These are phyloP conservation scores for Scomber colias DNA, from an alignment of 2,113 vertebrate species.

Conservation along the genomic window DNA sequence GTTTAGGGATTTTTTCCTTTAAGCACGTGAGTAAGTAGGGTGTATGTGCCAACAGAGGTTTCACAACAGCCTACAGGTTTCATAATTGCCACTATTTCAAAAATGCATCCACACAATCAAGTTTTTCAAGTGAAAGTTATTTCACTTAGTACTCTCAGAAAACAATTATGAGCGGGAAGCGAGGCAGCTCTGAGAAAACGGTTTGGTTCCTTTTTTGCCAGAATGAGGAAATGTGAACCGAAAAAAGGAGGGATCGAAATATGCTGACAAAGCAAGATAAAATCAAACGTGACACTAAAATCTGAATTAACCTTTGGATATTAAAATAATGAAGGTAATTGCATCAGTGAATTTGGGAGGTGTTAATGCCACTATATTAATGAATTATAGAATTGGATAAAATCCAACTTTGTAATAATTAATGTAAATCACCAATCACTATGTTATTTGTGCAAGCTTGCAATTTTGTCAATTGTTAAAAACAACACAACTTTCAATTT, in stretches of 20 bases:
- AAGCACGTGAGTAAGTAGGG: no score
- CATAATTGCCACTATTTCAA: background rate
- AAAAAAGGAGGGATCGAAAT: background rate
- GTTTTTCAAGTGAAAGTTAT: background rate
- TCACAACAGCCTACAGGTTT: background rate
- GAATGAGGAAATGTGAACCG: constrained; percentile 13
- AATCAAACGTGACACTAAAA: background rate
- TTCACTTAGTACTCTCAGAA: background rate
- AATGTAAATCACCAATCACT: background rate
- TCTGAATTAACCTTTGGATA: background rate
- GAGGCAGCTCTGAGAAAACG: no score
- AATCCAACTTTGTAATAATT: background rate
- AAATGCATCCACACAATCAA: no score
- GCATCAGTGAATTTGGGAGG: constrained; percentile 37
- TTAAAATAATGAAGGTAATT: constrained; percentile 11
- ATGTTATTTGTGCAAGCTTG: background rate
- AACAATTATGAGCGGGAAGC: background rate
- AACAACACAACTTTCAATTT: no score
- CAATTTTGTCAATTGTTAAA: no score
- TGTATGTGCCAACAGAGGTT: no score
- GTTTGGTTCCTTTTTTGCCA: background rate
- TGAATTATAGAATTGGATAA: background rate
- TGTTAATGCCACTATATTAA: constrained; percentile 46
- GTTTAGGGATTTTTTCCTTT: no score
- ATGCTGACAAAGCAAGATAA: constrained; percentile 8